phyloP scores from a whole-genome alignment of 2,113 vertebrate genomes.

The Amphilophus citrinellus region DNA sequence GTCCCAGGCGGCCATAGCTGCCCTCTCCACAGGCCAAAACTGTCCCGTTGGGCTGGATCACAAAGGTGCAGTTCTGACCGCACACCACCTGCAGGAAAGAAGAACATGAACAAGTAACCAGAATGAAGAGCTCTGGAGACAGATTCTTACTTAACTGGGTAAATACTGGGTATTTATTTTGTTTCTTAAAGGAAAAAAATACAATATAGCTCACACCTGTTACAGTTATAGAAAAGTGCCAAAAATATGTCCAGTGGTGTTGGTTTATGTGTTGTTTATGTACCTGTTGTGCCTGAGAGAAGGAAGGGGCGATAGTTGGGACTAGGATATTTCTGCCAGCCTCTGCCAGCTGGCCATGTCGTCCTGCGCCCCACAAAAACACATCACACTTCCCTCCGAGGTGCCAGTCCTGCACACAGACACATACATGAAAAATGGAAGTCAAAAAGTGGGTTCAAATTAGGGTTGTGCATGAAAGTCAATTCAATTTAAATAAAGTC shows the following conservation, averaged over 20 bases:
- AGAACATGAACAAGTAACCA: not conserved
- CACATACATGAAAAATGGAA: not conserved
- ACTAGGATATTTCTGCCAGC: slow-evolving; percentile 95
- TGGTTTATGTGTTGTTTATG: too few species aligned
- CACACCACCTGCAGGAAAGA: slow-evolving; percentile 78
- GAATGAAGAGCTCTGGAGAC: not conserved
- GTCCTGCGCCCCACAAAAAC: slow-evolving; percentile 94
- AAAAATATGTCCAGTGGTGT: not conserved
- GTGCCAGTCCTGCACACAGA: slow-evolving; percentile 91
- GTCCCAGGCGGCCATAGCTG: slow-evolving; percentile 85
- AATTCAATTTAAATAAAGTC: too few species aligned
- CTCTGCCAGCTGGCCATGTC: slow-evolving; percentile 95
- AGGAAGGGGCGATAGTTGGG: slow-evolving; percentile 89
- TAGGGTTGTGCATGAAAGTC: not conserved
- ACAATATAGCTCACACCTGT: not conserved
- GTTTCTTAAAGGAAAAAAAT: not conserved
- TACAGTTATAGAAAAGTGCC: not conserved
- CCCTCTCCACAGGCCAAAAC: slow-evolving; percentile 85
- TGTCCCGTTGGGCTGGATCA: slow-evolving; percentile 84
- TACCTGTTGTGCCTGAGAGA: slow-evolving; percentile 97
- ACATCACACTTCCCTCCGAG: slow-evolving; percentile 96
- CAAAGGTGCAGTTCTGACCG: slow-evolving; percentile 87
- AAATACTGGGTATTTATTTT: not conserved
- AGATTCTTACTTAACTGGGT: not conserved
- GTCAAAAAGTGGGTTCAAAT: not conserved